Conservation (phyloP, 1,140 invertebrate species). For the Anastrepha ludens region DNA sequence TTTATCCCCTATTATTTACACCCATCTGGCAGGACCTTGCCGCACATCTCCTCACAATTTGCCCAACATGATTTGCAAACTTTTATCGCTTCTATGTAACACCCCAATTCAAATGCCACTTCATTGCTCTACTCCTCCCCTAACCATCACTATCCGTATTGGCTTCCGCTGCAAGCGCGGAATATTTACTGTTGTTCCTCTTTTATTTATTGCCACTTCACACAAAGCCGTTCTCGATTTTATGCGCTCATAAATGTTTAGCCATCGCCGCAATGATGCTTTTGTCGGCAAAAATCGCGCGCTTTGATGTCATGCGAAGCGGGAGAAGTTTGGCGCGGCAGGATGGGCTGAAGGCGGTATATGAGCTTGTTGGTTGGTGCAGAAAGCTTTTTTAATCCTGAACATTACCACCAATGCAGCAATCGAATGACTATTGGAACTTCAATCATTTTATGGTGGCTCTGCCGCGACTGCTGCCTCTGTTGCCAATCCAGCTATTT, state of each 20-base stretch:
- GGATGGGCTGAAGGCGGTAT: neutral
- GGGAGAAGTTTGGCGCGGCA: neutral
- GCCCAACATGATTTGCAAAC: slow-evolving; percentile 6
- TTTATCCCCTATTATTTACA: neutral
- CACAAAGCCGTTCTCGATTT: slow-evolving; percentile 44
- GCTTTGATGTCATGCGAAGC: slow-evolving; percentile 1
- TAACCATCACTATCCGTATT: neutral
- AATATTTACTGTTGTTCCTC: slow-evolving; percentile 23
- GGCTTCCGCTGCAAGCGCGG: neutral
- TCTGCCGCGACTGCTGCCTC: neutral
- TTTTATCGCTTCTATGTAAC: slow-evolving; percentile 38
- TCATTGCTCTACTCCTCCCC: neutral
- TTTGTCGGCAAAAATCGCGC: slow-evolving; percentile 41
- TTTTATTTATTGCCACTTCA: slow-evolving; percentile 51
- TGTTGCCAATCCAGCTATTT: neutral
- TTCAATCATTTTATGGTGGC: slow-evolving; percentile 41
- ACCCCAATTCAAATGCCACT: slow-evolving; percentile 32
- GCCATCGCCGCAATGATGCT: slow-evolving; percentile 26
- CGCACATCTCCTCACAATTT: neutral
- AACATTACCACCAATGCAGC: slow-evolving; percentile 36
- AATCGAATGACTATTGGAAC: slow-evolving; percentile 31
- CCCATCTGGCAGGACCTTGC: neutral
- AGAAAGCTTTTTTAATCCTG: slow-evolving; percentile 17
- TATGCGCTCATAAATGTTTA: slow-evolving; percentile 48
- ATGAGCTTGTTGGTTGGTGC: neutral